Conservation (phyloP, 2,888 invertebrate species). For the Rhynchonema sp. region DNA sequence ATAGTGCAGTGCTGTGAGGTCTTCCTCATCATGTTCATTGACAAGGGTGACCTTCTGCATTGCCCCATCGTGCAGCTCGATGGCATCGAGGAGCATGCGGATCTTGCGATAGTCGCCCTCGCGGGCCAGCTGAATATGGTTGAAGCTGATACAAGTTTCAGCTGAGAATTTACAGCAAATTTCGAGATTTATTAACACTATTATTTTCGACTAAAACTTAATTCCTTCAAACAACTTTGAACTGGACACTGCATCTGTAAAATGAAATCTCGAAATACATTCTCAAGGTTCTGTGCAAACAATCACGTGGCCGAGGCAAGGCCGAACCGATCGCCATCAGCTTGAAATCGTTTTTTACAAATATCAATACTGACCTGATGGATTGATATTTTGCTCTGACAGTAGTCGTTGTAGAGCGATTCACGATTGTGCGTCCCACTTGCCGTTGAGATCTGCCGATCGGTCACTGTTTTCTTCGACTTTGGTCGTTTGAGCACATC, state of each 20-base stretch:
- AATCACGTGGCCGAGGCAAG: background rate
- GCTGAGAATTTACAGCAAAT: no score
- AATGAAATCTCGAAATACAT: no score
- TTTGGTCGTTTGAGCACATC: no score
- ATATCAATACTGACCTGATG: background rate
- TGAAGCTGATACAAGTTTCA: no score
- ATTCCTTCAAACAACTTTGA: no score
- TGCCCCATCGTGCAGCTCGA: background rate
- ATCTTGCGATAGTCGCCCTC: constrained; percentile 26
- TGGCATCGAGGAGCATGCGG: constrained; percentile 15
- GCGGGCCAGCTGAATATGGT: constrained; percentile 29
- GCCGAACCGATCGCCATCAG: background rate
- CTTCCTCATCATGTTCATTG: constrained; percentile 30
- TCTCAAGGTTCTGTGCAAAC: no score
- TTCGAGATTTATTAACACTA: no score
- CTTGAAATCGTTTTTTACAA: background rate
- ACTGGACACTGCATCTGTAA: no score
- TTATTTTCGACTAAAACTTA: no score
- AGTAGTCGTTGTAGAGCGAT: background rate
- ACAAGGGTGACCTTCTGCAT: constrained; percentile 21
- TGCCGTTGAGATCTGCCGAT: no score
- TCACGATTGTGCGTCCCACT: no score
- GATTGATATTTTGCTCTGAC: background rate
- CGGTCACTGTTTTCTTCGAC: no score
- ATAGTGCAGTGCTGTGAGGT: constrained; percentile 32